Evolutionary conservation across 2,888 invertebrate species (phyloP).

Genomic region (Cephus runcator): DNA sequence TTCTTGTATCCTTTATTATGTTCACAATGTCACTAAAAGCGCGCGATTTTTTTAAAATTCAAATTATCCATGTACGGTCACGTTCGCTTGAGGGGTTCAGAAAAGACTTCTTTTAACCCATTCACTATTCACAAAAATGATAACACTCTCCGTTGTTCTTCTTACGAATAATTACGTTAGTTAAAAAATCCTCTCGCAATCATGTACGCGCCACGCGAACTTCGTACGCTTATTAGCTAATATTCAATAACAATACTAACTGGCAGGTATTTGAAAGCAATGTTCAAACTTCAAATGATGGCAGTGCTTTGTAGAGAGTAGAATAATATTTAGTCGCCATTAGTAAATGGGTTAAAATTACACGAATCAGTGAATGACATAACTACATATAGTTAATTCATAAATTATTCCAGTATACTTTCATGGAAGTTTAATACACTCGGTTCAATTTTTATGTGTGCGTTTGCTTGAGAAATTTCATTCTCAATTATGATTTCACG

Average conservation of each 20-base stretch:
- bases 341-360: constrained; percentile 22
- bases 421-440: background rate
- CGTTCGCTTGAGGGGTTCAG: background rate
- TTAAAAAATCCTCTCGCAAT: constrained; percentile 5
- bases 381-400: background rate
- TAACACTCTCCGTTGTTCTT: background rate
- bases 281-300: constrained; percentile 51
- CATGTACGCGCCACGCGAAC: background rate
- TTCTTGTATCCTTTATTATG: background rate
- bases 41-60: background rate
- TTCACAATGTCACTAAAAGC: background rate
- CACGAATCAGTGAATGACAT: background rate
- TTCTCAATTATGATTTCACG: background rate
- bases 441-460: background rate
- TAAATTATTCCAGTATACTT: background rate
- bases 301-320: constrained; percentile 59
- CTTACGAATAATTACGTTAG: constrained; percentile 9
- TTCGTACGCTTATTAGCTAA: background rate
- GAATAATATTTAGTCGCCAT: constrained; percentile 53
- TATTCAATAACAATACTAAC: constrained; percentile 23
- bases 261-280: constrained; percentile 47
- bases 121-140: background rate
- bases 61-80: background rate
- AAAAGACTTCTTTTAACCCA: background rate
- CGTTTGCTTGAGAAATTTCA: background rate